A percentile compares a stretch with the other conserved stretches of the same genome.
Evolutionary conservation across 1,140 invertebrate genomes (phyloP).

Genomic region (Drosophila parvula): DNA sequence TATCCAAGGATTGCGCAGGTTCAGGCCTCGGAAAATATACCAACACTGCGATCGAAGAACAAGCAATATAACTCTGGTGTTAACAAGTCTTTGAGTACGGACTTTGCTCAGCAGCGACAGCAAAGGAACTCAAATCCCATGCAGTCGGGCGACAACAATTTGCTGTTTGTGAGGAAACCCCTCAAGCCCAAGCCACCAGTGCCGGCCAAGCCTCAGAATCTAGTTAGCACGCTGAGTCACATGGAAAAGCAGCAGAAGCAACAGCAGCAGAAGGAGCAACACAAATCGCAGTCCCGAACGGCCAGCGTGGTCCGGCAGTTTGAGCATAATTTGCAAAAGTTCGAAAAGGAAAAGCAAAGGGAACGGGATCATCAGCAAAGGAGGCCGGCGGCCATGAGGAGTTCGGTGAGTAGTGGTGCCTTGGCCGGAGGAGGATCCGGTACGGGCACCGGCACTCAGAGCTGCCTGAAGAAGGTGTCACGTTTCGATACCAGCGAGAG

Average conservation of each 20-base stretch:
- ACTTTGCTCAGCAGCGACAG: constrained; percentile 79
- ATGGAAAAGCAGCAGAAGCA: constrained; percentile 53
- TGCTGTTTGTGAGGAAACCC: constrained; percentile 68
- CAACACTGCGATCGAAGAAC: constrained; percentile 76
- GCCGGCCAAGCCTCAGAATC: constrained; percentile 75
- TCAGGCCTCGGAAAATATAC: constrained; percentile 70
- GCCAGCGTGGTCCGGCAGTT: constrained; percentile 82
- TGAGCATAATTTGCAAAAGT: constrained; percentile 86
- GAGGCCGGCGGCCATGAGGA: constrained; percentile 59
- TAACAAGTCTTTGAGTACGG: constrained; percentile 80
- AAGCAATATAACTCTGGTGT: constrained; percentile 80
- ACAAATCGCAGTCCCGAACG: constrained; percentile 61
- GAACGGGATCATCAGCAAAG: constrained; percentile 70
- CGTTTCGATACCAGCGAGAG: constrained; percentile 74
- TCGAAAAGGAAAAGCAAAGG: constrained; percentile 79
- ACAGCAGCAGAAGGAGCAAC: constrained; percentile 18
- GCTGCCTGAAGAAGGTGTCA: constrained; percentile 78
- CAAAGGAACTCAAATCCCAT: constrained; percentile 79
- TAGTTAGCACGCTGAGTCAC: constrained; percentile 68
- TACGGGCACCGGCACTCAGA: constrained; percentile 49
- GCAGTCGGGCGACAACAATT: constrained; percentile 36
- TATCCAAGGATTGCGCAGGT: constrained; percentile 67
- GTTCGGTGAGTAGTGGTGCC: constrained; percentile 74
- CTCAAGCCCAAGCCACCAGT: constrained; percentile 75
- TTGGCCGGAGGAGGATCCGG: constrained; percentile 44